phyloP scores from a whole-genome alignment of 2,113 vertebrate genomes.

The Blennius ocellaris region DNA sequence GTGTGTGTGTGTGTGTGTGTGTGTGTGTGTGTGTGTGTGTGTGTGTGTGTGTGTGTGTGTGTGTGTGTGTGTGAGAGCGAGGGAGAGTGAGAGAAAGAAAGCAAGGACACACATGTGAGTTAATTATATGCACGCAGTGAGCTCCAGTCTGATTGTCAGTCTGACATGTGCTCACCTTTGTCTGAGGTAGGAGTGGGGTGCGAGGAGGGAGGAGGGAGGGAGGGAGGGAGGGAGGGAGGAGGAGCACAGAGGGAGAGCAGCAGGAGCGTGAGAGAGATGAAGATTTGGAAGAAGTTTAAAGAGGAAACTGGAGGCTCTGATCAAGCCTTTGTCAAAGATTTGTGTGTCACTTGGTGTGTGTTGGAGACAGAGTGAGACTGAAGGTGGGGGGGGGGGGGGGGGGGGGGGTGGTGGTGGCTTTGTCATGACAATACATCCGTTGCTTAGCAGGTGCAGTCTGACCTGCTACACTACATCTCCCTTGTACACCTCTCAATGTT shows the following conservation, averaged over 20 bases:
- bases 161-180: conserved; percentile 73
- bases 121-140: conserved; percentile 66
- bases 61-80: too few species aligned
- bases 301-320: conserved; percentile 56
- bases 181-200: conserved; percentile 50
- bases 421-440: conserved; percentile 53
- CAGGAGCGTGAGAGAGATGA: conserved; percentile 41
- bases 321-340: conserved; percentile 56
- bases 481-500: conserved; percentile 40
- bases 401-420: conserved; percentile 31
- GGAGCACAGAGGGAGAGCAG: conserved; percentile 36
- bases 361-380: conserved; percentile 22
- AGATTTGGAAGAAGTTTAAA: conserved; percentile 60
- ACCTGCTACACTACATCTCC: conserved; percentile 42
- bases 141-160: conserved; percentile 61
- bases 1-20: too few species aligned
- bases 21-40: too few species aligned
- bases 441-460: conserved; percentile 72
- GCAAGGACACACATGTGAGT: background rate
- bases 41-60: too few species aligned
- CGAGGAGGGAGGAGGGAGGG: too few species aligned
- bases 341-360: conserved; percentile 31
- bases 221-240: conserved; percentile 9
- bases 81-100: background rate
- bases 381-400: conserved; percentile 20